Base-by-base conservation (phyloP, 1,140 invertebrate genomes). In the Zophobas morio region DNA sequence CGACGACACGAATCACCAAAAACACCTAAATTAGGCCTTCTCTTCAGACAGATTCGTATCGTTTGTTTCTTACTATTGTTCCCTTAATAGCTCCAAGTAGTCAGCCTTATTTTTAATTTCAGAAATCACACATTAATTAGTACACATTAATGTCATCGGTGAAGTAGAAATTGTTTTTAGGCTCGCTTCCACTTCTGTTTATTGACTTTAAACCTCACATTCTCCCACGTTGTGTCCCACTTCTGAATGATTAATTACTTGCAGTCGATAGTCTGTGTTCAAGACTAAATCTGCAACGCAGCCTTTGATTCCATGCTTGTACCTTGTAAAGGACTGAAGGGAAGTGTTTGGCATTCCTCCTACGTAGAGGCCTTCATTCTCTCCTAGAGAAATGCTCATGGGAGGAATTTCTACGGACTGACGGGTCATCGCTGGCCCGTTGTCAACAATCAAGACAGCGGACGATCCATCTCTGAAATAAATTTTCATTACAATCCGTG, bases 381-480 rank as follows among this genome's bases (percentile, higher is more conserved):
- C 97, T 89, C 78, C 76, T 93, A 93, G 73, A 92, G 95, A 83
- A 96, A 93, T 32, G 97, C 96, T 20, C 97, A 88, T 85, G 96
- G 94, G 93, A 57, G 96, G 90, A 84, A 92, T 92, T 32, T 96
- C 96, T 0, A 95, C 95, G 8, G 96, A 94, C 75, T 93, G 91
- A 36, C 92, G 92, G 0, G 93, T 93, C 6, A 94, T 89, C 4
- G 93, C 92, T 56, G 93, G 92, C 42, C 93, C 91, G 76, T 94
- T 94, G 86, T 98, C 96, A 1, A 98, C 93, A 73, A 95, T 92
- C 56, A 98, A 86, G 8, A 93, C 93, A 6, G 95, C 95, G 83
- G 94, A 92, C 88, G 96, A 94, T 80, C 95, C 93, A 85, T 95
- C 94, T 84, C 96, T 97, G 85, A 87, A 88, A 84, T 84, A 82